Base-by-base conservation (phyloP, 2,888 invertebrate genomes). In the Eurois occulta region DNA sequence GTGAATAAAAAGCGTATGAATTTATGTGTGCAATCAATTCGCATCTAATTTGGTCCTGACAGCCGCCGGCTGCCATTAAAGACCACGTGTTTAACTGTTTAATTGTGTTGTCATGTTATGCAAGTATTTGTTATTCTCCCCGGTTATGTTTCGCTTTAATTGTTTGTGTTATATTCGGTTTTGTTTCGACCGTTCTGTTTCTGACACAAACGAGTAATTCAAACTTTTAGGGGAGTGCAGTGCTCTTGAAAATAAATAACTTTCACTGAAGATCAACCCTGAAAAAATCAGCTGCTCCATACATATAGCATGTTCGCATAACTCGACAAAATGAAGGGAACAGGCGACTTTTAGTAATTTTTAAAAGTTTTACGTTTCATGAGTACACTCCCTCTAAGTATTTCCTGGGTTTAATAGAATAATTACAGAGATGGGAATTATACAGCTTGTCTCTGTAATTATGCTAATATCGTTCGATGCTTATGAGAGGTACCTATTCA, bases 11-110 rank as follows among this genome's bases (percentile, higher is more conserved):
- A 86, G 82, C 71, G 71, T 73, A 84, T 78, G 75, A 88, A 92
- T 92, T 91, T 90, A 92, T 91, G 89, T 80, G 74, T 72, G 91
- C 89, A 86, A 92, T 92, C 91, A 90, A 91, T 93, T 92, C 78
- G 76, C 68, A 65, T 89, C 90, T 91, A 92, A 92, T 91, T 93
- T 92, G 89, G 90, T 90, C 89, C 86, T 89, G 91, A 91, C 90
- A 87, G 86, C 74, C 67, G 55, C 71, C 65, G 52, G 35, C 79
- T 72, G 88, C 83, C 86, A 75, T 77, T 62, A 58, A 78, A 16
- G 38, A 67, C 58, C 85, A 75, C 70, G 78, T 83, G 80, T 41
- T 35, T 24, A 10, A 1, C 21, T 64, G 43, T 67, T 79, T 77
- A 64, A 84, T 77, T 77, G 74, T 78, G 60, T 66, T 78, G 55